phyloP scores from a whole-genome alignment of 2,797 vertebrate genomes.

The Clarias pachynema region DNA sequence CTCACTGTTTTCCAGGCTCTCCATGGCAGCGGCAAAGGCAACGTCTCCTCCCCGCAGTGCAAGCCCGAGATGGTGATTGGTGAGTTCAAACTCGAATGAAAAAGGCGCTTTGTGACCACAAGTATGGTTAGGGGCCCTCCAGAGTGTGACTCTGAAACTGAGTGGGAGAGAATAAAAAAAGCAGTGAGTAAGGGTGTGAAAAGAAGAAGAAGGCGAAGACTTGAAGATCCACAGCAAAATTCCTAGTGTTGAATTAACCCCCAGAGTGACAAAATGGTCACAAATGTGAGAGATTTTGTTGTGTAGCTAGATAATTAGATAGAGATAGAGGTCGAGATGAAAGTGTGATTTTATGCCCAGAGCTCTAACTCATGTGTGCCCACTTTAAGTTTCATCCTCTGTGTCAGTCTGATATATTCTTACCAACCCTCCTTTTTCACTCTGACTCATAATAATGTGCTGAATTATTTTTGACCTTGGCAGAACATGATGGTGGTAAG shows the following conservation, averaged over 20 bases:
- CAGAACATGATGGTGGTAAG: conserved; percentile 18
- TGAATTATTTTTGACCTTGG: conserved; percentile 18
- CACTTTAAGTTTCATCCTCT: background rate
- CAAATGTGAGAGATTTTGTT: too few relatives aligned
- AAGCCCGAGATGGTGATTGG: conserved; percentile 75
- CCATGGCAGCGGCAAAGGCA: conserved; percentile 81
- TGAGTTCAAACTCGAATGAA: conserved; percentile 81
- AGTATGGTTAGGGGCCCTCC: conserved; percentile 44
- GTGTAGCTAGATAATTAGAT: too few relatives aligned
- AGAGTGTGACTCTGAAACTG: background rate
- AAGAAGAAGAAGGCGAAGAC: background rate
- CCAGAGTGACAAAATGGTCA: too few relatives aligned
- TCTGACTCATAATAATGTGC: conserved; percentile 4
- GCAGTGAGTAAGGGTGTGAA: background rate
- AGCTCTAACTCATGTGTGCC: background rate
- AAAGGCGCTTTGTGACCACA: conserved; percentile 32
- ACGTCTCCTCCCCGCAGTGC: conserved; percentile 65
- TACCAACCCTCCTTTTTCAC: background rate
- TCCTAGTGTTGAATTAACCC: too few relatives aligned
- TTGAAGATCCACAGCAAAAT: background rate
- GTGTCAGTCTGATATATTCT: background rate
- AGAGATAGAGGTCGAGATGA: too few relatives aligned
- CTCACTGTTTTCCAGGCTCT: conserved; percentile 63
- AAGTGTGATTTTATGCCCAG: background rate
- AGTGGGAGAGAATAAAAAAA: conserved; percentile 4